A percentile compares a stretch with the other conserved stretches of the same genome.
Conservation (phyloP, 2,888 invertebrate species). For the Acanthacorydalis orientalis region DNA sequence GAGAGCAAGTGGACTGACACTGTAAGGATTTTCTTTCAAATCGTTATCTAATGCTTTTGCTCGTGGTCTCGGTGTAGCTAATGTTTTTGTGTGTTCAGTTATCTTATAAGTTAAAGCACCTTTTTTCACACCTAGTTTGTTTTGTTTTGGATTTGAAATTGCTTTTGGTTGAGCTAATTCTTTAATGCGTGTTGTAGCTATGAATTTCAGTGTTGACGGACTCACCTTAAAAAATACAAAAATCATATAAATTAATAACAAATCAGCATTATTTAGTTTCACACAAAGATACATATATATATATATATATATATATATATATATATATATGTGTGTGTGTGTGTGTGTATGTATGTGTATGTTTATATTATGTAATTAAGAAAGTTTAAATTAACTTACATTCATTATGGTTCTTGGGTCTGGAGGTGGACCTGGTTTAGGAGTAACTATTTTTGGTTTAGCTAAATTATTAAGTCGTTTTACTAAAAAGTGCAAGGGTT, state of each 20-base stretch:
- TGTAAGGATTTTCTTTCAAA: slow-evolving; percentile 30
- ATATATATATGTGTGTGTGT: no score
- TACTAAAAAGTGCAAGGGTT: slow-evolving; percentile 3
- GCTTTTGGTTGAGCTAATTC: slow-evolving; percentile 26
- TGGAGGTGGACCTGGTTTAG: no score
- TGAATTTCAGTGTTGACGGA: slow-evolving; percentile 25
- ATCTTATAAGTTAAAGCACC: slow-evolving; percentile 11
- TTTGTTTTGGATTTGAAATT: not conserved
- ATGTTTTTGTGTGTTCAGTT: slow-evolving; percentile 15
- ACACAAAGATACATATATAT: no score
- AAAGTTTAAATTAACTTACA: no score
- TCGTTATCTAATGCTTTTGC: slow-evolving; percentile 23
- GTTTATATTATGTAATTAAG: no score
- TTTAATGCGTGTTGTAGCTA: slow-evolving; percentile 25
- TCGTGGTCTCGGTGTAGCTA: slow-evolving; percentile 21
- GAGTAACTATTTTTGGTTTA: not conserved
- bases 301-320: no score
- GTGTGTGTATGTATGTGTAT: no score
- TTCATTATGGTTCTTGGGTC: no score
- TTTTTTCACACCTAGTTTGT: slow-evolving; percentile 6
- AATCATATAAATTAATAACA: no score
- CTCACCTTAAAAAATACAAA: slow-evolving; percentile 21
- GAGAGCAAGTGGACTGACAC: slow-evolving; percentile 29
- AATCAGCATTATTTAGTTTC: no score
- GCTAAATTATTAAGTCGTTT: not conserved